Base-by-base conservation (phyloP, 1,140 invertebrate species). In the Galleria mellonella region DNA sequence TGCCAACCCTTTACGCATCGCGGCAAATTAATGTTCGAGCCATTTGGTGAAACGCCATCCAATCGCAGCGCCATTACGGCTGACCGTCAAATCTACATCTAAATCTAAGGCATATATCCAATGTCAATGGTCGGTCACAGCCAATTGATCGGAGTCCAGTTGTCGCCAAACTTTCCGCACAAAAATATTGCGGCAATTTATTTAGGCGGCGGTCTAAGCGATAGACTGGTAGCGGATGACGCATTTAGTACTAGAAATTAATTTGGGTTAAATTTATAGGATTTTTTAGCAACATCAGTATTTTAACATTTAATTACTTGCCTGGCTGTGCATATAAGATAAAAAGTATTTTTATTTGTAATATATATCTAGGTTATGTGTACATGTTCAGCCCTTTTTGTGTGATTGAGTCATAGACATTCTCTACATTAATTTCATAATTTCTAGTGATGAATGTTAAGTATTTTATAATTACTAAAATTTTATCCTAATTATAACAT, bases 121-220 rank as follows among this genome's bases (percentile, higher is more conserved):
- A n/a, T 56, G 37, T 14, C 37, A 29, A 63, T 60, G 45, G 51
- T 36, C 40, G 54, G 45, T 23, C 17, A 23, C 17, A 23, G 17
- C 17, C 17, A 46, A 63, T 62, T 68, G 63, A 66, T 70, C 42
- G 51, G 15, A 41, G 35, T 38, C 55, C 54, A 62, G 56, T 61
- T 47, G 39, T 23, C 17, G 6, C 56, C 54, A 49, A 56, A 62
- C 31, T 55, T 53, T 50, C 42, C 45, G 14, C 47, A 51, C 30
- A 64, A 70, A 71, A 72, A 72, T 72, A 75, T 75, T 60, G 52
- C 36, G 9, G 47, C 69, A 33, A 75, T 75, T 71, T 68, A 61
- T 75, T 55, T 65, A 11, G 46, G 14, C 1, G 0, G 7, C 46
- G 44, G 57, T 47, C 5, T 11, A 48, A 70, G 42, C 42, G 32